These are phyloP conservation scores for Mastomys coucha DNA, from an alignment of 2,113 vertebrate genomes.

Conservation along the genomic window DNA sequence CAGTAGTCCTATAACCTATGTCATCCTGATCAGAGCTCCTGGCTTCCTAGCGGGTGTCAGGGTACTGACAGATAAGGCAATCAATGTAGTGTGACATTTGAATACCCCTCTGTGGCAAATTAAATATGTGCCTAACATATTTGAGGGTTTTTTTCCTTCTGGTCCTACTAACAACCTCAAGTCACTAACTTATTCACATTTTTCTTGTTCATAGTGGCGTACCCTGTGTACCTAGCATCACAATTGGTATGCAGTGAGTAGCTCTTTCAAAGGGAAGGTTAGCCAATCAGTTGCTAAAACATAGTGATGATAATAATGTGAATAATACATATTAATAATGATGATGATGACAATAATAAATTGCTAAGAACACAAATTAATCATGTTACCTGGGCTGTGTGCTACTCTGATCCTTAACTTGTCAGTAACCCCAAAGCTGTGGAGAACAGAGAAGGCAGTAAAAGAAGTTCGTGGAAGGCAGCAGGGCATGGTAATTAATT, in stretches of 20 bases:
- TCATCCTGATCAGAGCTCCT: background rate
- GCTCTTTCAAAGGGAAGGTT: conserved; percentile 5
- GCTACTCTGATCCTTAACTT: background rate
- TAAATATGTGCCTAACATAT: conserved; percentile 4
- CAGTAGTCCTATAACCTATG: conserved; percentile 8
- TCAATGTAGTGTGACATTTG: conserved; percentile 19
- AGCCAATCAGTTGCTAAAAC: conserved; percentile 1
- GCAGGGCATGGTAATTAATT: background rate
- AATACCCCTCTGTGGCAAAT: background rate
- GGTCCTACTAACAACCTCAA: background rate
- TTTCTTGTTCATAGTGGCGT: background rate
- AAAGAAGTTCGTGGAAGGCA: background rate
- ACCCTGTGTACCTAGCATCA: background rate
- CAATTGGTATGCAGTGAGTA: background rate
- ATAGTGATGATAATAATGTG: background rate
- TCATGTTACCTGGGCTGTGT: background rate
- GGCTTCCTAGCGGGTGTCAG: background rate
- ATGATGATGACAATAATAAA: background rate
- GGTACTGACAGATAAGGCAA: conserved; percentile 1
- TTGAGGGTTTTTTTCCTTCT: background rate
- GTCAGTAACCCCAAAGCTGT: background rate
- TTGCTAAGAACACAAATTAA: background rate
- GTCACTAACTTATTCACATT: background rate
- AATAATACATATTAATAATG: background rate
- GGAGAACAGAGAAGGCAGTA: background rate